Evolutionary conservation across 2,113 vertebrate species (phyloP).

Genomic region (Emydocephalus ijimae): DNA sequence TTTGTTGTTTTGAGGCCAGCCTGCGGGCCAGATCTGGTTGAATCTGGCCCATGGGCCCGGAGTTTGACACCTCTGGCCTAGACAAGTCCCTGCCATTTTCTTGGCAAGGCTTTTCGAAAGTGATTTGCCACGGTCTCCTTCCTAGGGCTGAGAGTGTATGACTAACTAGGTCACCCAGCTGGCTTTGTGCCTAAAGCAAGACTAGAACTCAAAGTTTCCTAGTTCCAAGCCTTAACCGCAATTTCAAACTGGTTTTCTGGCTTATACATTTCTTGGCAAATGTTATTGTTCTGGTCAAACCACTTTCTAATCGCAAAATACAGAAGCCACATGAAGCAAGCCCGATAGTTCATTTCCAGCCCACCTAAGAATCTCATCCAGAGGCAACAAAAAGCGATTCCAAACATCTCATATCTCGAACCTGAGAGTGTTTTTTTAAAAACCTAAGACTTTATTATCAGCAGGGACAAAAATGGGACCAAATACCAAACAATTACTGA

Average conservation of each 20-base stretch:
- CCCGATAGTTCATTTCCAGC: background rate
- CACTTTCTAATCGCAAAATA: background rate
- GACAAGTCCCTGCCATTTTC: background rate
- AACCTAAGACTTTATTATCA: background rate
- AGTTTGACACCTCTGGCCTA: background rate
- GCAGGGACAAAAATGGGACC: background rate
- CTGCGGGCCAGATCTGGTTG: too few relatives aligned
- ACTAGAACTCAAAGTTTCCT: background rate
- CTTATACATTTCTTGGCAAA: background rate
- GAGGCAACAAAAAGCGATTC: background rate
- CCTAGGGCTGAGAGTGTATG: background rate
- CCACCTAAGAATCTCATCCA: background rate
- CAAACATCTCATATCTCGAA: too few relatives aligned
- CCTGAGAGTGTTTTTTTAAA: background rate
- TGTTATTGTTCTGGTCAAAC: background rate
- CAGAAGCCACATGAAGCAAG: background rate
- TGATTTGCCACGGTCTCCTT: background rate
- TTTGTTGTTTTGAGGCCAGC: too few relatives aligned
- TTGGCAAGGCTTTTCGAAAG: background rate
- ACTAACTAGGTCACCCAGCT: background rate
- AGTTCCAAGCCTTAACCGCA: background rate
- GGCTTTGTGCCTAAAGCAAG: background rate
- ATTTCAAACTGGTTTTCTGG: background rate
- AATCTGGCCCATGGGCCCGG: too few relatives aligned
- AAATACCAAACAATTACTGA: background rate